Evolutionary conservation across 30 jellyfish, hydroid and myxozoan genomes (phyloP), one percentile per base, ranked within the genome.

Genomic region (Rhopilema esculentum): DNA sequence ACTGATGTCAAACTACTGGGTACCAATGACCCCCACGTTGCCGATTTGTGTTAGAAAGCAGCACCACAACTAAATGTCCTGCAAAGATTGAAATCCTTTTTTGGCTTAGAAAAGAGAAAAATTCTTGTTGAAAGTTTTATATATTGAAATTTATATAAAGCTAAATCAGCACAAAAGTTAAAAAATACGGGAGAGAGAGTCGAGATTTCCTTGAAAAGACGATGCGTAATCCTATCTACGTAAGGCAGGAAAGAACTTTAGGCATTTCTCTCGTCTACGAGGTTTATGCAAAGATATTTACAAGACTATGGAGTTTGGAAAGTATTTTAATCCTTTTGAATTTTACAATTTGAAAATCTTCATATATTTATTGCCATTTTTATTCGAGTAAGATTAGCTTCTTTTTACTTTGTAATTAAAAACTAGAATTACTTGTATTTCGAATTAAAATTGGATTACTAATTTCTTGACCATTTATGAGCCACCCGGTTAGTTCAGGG

Each of bases 61-160:
- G 72, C 85, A 52, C 29, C 90, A 66, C 90, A 80, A 61, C 30
- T 53, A 27, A 80, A 80, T 80, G 90, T 28, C 27, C 53, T 80
- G 7, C 23, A 50, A 21, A 80, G 90, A 61, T 50, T 52, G n/a
- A 27, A 70, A 30, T 18, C 53, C 20, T 52, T 52, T 31, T 24
- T 80, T 4, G 69, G 65, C 49, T 30, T 1, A 9, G 64, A 61
- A 27, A 67, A 49, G 30, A 80, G 30, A 51, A 48, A 26, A 19
- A 70, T 30, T 27, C 66, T 80, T 31, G 66, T 62, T 23, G 18
- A 80, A 12, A 80, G 90, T 57, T 78, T 78, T 66, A 1, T 80
- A 22, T 57, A 52, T 27, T 64, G 72, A 28, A 65, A 80, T 66
- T 80, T 80, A 7, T 63, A 27, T 8, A 20, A 27, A 63, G 73